Percentiles rank a stretch among this genome's conserved stretches.
These are phyloP conservation scores for Origma solitaria DNA, from an alignment of 2,113 vertebrate genomes.

Conservation along the genomic window DNA sequence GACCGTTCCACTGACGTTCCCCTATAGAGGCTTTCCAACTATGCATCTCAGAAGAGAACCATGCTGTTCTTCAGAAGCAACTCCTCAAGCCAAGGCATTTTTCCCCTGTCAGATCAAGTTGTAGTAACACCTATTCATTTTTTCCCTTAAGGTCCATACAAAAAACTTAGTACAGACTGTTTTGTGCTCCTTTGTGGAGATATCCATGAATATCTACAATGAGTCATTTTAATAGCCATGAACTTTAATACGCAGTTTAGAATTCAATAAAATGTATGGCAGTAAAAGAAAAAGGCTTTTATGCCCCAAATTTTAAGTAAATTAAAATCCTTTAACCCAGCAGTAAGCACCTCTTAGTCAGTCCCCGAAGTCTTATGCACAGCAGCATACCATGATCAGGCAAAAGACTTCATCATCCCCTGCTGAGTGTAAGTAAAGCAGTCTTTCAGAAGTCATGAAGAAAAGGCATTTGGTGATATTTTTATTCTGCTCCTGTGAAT, in stretches of 20 bases:
- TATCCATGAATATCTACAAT: background rate
- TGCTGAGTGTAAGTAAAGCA: constrained; percentile 25
- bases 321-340: constrained; percentile 30
- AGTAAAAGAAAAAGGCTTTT: constrained; percentile 45
- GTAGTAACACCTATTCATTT: background rate
- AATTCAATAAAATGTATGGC: constrained; percentile 13
- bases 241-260: constrained; percentile 35
- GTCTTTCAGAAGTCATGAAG: constrained; percentile 17
- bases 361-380: background rate
- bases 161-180: background rate
- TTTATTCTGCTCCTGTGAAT: background rate
- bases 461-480: background rate
- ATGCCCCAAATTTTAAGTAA: constrained; percentile 15
- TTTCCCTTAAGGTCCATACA: background rate
- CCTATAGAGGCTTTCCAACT: background rate
- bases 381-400: background rate
- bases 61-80: background rate
- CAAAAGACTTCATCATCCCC: constrained; percentile 34
- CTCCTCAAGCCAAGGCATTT: background rate
- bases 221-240: constrained; percentile 35
- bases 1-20: background rate
- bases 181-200: constrained; percentile 19
- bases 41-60: background rate
- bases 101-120: background rate
- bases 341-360: constrained; percentile 12